Base-by-base conservation (phyloP, 37 sponge, comb jelly and placozoan genomes). In the Chondrilla cf. caribensis region DNA sequence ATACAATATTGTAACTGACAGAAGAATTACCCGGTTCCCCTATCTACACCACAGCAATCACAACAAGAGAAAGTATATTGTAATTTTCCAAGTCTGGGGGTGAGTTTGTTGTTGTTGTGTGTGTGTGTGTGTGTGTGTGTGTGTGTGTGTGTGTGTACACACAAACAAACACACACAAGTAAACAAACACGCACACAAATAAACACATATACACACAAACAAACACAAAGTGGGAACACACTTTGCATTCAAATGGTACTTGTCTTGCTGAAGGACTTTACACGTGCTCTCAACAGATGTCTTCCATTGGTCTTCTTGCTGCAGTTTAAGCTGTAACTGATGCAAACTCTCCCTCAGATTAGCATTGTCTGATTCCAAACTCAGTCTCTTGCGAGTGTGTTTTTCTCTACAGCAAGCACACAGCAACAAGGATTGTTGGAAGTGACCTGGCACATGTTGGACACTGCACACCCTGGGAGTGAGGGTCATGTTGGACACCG, bases 181-280 rank as follows among this genome's bases (percentile, higher is more conserved):
- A 62, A 8, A 62, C 64, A 62, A 8, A 62, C 64, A 62, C 64
- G 15, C 64, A 62, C 64, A 62, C 64, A 62, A 22, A 15, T 47
- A 62, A 7, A 15, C 64, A 62, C 22, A 62, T 22, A 15, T 26
- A 62, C 64, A 62, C 57, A 54, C 57, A 54, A 11, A 54, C 57
- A 37, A 9, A 70, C 37, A 70, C 19, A 70, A 22, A 38, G 4
- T 8, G 31, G 9, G 38, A 21, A 35, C 76, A 39, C 25, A 73
- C 76, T 39, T 73, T 73, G 44, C 44, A n/a, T 22, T 41, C 42
- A 73, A 1, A 0, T 11, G 44, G 24, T 15, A 41, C 43, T 73
- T 73, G 2, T 73, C 76, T 14, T 73, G 76, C 44, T 73, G 76
- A 73, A 73, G 76, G 25, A 11, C 37, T 73, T 73, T 73, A 37